phyloP scores from a whole-genome alignment of 2,888 invertebrate species.

The Agriopis leucophaearia region DNA sequence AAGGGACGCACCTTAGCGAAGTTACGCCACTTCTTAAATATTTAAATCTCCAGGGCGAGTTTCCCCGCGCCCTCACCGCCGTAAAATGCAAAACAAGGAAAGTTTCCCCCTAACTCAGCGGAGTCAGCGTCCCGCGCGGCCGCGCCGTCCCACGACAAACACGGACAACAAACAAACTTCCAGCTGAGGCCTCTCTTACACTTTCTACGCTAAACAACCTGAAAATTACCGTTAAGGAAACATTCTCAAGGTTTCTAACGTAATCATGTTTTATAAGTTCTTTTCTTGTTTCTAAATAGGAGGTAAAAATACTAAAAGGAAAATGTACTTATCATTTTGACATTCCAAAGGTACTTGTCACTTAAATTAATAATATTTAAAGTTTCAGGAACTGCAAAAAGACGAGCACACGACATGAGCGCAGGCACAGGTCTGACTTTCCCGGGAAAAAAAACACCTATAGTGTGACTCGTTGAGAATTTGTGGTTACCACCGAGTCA shows the following conservation, averaged over 20 bases:
- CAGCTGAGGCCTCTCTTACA: slow-evolving; percentile 63
- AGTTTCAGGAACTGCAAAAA: not conserved
- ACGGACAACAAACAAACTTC: slow-evolving; percentile 78
- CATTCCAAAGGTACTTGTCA: not conserved
- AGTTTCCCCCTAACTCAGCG: slow-evolving; percentile 80
- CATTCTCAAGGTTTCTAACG: slow-evolving; percentile 32
- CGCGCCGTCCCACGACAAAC: slow-evolving; percentile 57
- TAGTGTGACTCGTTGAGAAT: no score
- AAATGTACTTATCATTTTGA: not conserved
- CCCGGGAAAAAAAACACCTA: no score
- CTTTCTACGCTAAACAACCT: slow-evolving; percentile 53
- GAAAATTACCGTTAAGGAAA: slow-evolving; percentile 48
- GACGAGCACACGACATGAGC: no score
- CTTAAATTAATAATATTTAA: no score
- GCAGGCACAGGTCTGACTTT: no score
- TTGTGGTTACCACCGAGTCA: no score
- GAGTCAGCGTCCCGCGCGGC: slow-evolving; percentile 63
- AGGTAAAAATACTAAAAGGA: not conserved
- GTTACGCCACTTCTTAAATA: slow-evolving; percentile 78
- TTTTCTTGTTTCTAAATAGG: slow-evolving; percentile 27
- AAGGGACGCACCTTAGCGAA: slow-evolving; percentile 74
- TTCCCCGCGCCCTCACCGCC: slow-evolving; percentile 65
- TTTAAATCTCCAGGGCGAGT: slow-evolving; percentile 80
- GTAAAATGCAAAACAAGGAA: slow-evolving; percentile 83
- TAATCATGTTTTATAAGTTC: slow-evolving; percentile 28